Evolutionary conservation across 2,113 vertebrate species (phyloP), one percentile per base, ranked within the genome.

Genomic region (Tretioscincus oriximinensis): DNA sequence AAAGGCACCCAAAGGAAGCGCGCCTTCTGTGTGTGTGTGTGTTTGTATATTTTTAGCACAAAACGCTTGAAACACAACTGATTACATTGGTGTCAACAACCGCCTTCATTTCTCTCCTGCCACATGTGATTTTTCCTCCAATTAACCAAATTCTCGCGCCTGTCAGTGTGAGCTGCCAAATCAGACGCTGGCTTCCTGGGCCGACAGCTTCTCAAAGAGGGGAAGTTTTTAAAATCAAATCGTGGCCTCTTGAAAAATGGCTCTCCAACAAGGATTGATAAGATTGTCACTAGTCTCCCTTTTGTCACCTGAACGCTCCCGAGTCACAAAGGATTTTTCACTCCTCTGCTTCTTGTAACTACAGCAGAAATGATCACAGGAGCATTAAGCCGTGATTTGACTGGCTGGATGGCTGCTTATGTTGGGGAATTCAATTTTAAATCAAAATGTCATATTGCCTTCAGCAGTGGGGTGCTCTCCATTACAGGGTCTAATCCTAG

Each of bases 401-500:
- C 60, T 65, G 58, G 58, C 68, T 65, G 74, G 66, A 35, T 49
- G 41, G 60, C 74, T 77, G 81, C 74, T 54, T 77, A 41, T 49
- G 35, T 71, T 82, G 75, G 72, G 63, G 14, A 82, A 77, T 77
- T 77, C 68, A 77, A 82, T 82, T 77, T 82, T 77, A 71, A 82
- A 71, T 82, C 60, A 71, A 71, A 77, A 28, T 64, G 67, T 54
- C 29, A 24, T 16, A 9, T 47, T 71, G 67, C 67, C 35, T 70
- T 76, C 14, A 7, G 45, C 75, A 8, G 29, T 64, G 67, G 28
- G 67, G 58, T 51, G 22, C 22, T 51, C 60, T 82, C 60, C 67
- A 54, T 77, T 54, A 65, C 45, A 26, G 60, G 21, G 58, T 76
- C 58, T 29, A 77, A 64, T 71, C 68, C 63, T 45, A 14, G 58